phyloP scores from a whole-genome alignment of 2,113 vertebrate species.

The Callaeas wilsoni region DNA sequence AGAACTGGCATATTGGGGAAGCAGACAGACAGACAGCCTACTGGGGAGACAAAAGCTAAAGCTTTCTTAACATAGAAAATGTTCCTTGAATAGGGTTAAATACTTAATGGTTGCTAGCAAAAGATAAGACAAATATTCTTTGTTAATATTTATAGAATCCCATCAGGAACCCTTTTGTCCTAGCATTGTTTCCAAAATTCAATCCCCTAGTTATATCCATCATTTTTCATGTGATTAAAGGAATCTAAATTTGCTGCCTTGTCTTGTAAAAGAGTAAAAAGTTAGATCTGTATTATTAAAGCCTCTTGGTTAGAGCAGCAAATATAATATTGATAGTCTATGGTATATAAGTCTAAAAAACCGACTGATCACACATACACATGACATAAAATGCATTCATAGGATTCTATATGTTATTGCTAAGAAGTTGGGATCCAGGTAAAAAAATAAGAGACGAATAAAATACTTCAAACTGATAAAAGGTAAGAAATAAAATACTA shows the following conservation, averaged over 20 bases:
- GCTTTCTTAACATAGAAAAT: constrained; percentile 48
- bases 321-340: constrained; percentile 50
- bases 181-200: constrained; percentile 52
- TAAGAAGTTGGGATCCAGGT: not conserved
- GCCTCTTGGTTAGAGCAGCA: constrained; percentile 2
- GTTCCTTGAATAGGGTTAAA: constrained; percentile 53
- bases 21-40: constrained; percentile 41
- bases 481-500: not conserved
- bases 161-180: constrained; percentile 58
- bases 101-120: constrained; percentile 59
- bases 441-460: not conserved
- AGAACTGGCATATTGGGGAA: not conserved
- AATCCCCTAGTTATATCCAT: constrained; percentile 55
- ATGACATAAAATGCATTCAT: not conserved
- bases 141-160: constrained; percentile 66
- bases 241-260: constrained; percentile 60
- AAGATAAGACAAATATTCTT: constrained; percentile 67
- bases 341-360: constrained; percentile 27
- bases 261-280: constrained; percentile 41
- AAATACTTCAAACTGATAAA: not conserved
- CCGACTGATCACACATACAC: not conserved
- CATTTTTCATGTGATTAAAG: constrained; percentile 65
- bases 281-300: constrained; percentile 39
- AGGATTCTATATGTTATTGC: not conserved
- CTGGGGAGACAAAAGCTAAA: constrained; percentile 38